Evolutionary conservation across 1,140 invertebrate genomes (phyloP).

Genomic region (Aphelenchoides fujianensis): DNA sequence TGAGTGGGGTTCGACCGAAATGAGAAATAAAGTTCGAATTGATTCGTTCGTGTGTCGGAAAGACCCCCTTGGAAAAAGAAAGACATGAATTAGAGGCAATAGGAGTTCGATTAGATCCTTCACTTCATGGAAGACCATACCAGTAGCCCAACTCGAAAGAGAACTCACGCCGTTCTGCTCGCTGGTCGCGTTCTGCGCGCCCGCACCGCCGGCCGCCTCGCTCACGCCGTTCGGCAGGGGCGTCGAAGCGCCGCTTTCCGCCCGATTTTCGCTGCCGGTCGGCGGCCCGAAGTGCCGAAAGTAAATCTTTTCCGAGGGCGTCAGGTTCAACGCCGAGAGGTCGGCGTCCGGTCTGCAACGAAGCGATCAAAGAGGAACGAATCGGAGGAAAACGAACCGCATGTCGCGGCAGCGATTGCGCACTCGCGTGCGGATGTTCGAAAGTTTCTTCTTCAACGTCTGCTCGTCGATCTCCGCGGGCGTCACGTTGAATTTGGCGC

Average conservation of each 20-base stretch:
- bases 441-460: slow-evolving; percentile 19
- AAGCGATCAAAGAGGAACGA: not conserved
- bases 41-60: too few species aligned
- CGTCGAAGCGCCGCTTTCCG: not conserved
- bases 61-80: too few species aligned
- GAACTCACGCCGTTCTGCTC: slow-evolving; percentile 8
- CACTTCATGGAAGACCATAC: too few species aligned
- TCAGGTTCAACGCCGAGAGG: slow-evolving; percentile 3
- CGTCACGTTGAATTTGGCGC: slow-evolving; percentile 16
- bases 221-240: slow-evolving; percentile 5
- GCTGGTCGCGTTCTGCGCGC: not conserved
- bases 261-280: not conserved
- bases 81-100: too few species aligned
- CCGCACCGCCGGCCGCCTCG: not conserved
- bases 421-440: slow-evolving; percentile 18
- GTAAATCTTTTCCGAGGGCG: slow-evolving; percentile 20
- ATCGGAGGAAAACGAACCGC: not conserved
- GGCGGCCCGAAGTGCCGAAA: slow-evolving; percentile 19
- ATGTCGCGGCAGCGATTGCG: slow-evolving; percentile 18
- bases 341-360: slow-evolving; percentile 17
- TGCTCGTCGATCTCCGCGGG: slow-evolving; percentile 21
- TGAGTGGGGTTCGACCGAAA: too few species aligned
- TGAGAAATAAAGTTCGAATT: too few species aligned
- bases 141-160: too few species aligned
- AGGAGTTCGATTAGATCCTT: not conserved